phyloP scores from a whole-genome alignment of 2,113 vertebrate species.

The Camelus dromedarius region DNA sequence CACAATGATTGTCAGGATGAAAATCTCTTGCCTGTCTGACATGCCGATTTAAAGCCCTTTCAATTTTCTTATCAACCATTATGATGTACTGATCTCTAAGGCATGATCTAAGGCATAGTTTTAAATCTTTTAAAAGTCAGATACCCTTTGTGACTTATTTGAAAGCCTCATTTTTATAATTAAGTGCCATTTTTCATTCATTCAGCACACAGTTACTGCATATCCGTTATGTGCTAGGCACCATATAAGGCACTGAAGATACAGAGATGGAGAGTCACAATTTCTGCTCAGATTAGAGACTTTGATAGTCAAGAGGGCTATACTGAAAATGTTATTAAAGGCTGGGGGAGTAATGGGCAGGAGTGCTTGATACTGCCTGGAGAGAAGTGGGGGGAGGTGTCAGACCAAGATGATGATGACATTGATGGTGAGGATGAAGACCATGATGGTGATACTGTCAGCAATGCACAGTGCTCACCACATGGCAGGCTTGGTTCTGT shows the following conservation, averaged over 20 bases:
- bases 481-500: neutral
- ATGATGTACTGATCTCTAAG: neutral
- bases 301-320: neutral
- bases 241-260: neutral
- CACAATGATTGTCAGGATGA: neutral
- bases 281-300: neutral
- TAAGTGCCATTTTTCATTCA: neutral
- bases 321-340: neutral
- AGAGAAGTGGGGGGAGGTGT: neutral
- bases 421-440: neutral
- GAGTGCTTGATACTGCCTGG: neutral
- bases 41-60: neutral
- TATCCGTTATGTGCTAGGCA: neutral
- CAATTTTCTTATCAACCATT: neutral
- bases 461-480: accelerated
- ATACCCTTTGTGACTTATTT: neutral
- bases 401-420: neutral
- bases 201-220: neutral
- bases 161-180: conserved; percentile 20
- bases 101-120: neutral
- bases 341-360: neutral
- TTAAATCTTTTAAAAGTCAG: conserved; percentile 47
- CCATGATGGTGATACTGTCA: neutral
- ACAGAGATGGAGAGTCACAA: neutral
- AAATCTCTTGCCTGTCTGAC: neutral